A percentile compares a stretch with the other conserved stretches of the same genome.
These are phyloP conservation scores for Darevskia nairensis DNA, from an alignment of 2,797 vertebrate species.

Conservation along the genomic window DNA sequence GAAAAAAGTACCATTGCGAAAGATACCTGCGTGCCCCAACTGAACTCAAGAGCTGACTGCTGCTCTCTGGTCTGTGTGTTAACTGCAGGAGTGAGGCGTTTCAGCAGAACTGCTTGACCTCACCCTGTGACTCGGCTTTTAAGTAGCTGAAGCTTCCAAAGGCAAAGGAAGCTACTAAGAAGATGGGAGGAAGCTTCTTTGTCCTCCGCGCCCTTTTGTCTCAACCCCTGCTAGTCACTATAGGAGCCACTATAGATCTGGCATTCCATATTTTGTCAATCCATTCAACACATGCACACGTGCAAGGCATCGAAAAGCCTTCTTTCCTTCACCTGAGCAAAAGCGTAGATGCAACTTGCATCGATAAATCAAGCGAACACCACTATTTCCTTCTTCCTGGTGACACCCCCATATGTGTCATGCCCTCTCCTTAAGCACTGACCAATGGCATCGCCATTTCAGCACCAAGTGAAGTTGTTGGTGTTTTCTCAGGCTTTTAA, in stretches of 20 bases:
- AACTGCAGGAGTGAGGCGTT: neutral
- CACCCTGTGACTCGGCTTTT: constrained; percentile 35
- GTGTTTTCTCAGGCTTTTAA: too few species aligned
- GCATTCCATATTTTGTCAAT: constrained; percentile 51
- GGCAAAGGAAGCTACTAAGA: constrained; percentile 19
- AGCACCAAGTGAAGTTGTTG: too few species aligned
- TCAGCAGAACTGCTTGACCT: constrained; percentile 18
- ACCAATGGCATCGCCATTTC: too few species aligned
- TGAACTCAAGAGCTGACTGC: neutral
- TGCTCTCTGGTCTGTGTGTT: constrained; percentile 16
- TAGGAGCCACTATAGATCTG: constrained; percentile 32
- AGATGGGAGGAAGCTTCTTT: constrained; percentile 36
- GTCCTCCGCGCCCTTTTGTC: neutral
- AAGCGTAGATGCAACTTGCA: constrained; percentile 24
- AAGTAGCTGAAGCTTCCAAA: constrained; percentile 46
- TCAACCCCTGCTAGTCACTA: constrained; percentile 34
- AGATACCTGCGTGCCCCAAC: neutral
- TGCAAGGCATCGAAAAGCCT: constrained; percentile 18
- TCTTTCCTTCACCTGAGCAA: neutral
- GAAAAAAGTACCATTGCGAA: constrained; percentile 2
- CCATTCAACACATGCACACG: constrained; percentile 50
- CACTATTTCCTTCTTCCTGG: too few species aligned
- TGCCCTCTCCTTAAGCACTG: too few species aligned
- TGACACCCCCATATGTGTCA: too few species aligned
- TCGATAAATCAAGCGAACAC: too few species aligned